Evolutionary conservation across 2,888 invertebrate species (phyloP), one percentile per base, ranked within the genome.

Genomic region (Hydroisotoma schaefferi): DNA sequence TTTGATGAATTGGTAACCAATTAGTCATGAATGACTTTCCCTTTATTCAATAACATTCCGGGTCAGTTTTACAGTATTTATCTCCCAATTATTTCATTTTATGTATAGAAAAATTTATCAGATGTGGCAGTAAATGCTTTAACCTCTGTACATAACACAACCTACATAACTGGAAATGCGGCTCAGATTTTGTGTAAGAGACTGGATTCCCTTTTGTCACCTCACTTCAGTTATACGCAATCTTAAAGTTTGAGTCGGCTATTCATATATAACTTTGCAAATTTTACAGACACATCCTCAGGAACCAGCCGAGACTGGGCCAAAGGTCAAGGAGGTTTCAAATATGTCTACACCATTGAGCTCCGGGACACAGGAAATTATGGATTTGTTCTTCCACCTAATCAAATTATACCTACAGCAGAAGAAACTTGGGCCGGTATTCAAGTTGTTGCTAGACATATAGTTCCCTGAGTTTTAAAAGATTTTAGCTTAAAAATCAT

Each of bases 351-450:
- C 55, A 66, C 66, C 10, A 56, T 66, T 46, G 59, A 81, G 70
- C 74, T 81, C 8, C 68, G 78, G 22, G 80, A 79, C 65, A 76
- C 73, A 0, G 79, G 79, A 2, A 47, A 61, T 1, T 74, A 76
- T 61, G 80, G 80, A 0, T 80, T 80, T 69, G 57, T 78, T 6
- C 71, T 80, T 1, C 80, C 80, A 0, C 58, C 74, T 0, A 69
- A 67, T 12, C 74, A 75, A 53, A 80, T 80, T 27, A 48, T 73
- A 15, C 75, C 75, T 3, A 69, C 69, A 2, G 65, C 62, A 8
- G 33, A 53, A 10, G 71, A 71, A 58, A 69, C 69, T 5, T 71
- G 67, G 69, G 59, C 63, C 20, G 71, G 69, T 20, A 58, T 72
- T 38, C 63, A 65, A 57, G 69, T 69, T n/a, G 55, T 69, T 2